Base-by-base conservation (phyloP, 2,113 vertebrate species). In the Erpornis zantholeuca region DNA sequence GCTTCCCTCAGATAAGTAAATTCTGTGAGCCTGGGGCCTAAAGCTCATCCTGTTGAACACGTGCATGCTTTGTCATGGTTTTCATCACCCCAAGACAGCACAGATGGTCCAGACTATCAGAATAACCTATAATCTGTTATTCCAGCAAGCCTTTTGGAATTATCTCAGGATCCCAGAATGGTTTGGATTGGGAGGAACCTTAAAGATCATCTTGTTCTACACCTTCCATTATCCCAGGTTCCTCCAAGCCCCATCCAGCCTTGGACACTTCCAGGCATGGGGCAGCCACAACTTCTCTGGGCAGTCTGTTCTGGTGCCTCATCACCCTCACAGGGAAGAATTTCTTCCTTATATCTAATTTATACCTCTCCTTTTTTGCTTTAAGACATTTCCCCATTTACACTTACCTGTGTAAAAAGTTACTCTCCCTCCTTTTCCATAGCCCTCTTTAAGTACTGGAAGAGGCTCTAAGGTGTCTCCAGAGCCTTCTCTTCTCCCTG, bases 51-150 rank as follows among this genome's bases (percentile, higher is more conserved):
- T 65, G 0, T 44, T 70, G 50, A 8, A 27, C 12, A 24, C 0
- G 0, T 4, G 6, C 1, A 2, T 28, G 10, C 24, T 82, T 75
- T 1, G 0, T 20, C 4, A 1, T 3, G 13, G 11, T 52, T 90
- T 31, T 52, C 12, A 25, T 42, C 65, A 25, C 29, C 45, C 20
- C 12, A n/a, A 22, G 38, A 40, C 11, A 56, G 12, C 36, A n/a
- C 33, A 56, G 50, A 44, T 8, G 42, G 10, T 40, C 56, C n/a
- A 49, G 71, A 20, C 2, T 21, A 2, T n/a, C n/a, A n/a, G n/a
- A n/a, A n/a, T n/a, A n/a, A n/a, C 7, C n/a, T 64, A 15, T 17
- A 69, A 5, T 2, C 31, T 72, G 13, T 27, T 27, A 49, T 12
- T 65, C 42, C 36, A 42, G 50, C 10, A 52, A 82, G 15, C 1